Evolutionary conservation across 1,140 invertebrate genomes (phyloP), one percentile per base, ranked within the genome.

Genomic region (Lordiphosa clarofinis): DNA sequence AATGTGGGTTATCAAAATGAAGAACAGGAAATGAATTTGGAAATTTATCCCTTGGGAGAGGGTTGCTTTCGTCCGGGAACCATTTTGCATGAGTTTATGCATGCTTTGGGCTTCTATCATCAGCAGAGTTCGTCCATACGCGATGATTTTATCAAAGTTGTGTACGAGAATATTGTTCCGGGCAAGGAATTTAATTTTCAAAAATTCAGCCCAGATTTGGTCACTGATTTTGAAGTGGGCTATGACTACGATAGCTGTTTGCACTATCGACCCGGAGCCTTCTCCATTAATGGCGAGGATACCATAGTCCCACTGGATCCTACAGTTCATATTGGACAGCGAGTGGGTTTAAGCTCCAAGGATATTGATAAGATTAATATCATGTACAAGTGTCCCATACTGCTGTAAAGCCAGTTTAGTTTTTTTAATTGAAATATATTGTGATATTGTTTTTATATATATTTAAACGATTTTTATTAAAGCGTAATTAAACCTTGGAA

Each of bases 231-330:
- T 46, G 89, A 90, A 9, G 60, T 91, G 48, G 73, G 76, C 5
- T 94, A 94, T 59, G 93, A 94, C 84, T 94, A 94, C 65, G 78
- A 89, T 0, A 95, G 94, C 59, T 93, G 95, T 12, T 92, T 96
- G 91, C 95, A 96, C 87, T 96, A 96, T 82, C 92, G 93, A 0
- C 88, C 91, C 0, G 91, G 89, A 13, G 94, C 94, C 2, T 96
- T 96, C 87, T 93, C 93, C 0, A 89, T 75, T 12, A 96, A 95
- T 74, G 93, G 94, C 4, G 78, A 92, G 65, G 90, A 91, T 0
- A 95, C 94, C 1, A 95, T 95, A 42, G 84, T 91, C 5, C 90
- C 93, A 0, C 15, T 82, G 5, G 76, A 88, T 28, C 0, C 37
- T 0, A 61, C 11, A 1, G 84, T 66, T 0, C 13, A 54, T 2